A percentile compares a stretch with the other conserved stretches of the same genome.
These are phyloP conservation scores for Heteromurus nitidus DNA, from an alignment of 2,888 invertebrate genomes.

Conservation along the genomic window DNA sequence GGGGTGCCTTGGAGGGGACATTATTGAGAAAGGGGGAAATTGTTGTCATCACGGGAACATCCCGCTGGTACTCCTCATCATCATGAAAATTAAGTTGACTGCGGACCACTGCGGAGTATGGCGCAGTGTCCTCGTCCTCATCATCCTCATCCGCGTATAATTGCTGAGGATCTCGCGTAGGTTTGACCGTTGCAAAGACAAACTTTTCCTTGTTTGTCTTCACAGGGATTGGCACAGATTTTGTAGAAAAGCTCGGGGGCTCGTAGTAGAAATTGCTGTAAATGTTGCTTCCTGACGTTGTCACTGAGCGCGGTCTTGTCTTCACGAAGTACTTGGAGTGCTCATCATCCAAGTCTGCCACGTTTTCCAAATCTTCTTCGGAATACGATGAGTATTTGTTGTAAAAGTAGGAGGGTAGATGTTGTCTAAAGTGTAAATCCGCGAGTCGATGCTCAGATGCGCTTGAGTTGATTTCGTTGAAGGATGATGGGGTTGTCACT, in stretches of 20 bases:
- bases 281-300: conserved; percentile 47
- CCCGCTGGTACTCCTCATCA: conserved; percentile 28
- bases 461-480: conserved; percentile 57
- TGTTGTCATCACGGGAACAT: conserved; percentile 21
- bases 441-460: conserved; percentile 51
- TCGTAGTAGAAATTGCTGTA: conserved; percentile 67
- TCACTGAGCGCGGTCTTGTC: conserved; percentile 62
- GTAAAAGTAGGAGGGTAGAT: conserved; percentile 49
- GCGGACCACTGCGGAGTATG: not conserved
- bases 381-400: conserved; percentile 62
- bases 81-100: conserved; percentile 13
- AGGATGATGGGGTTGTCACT: conserved; percentile 53
- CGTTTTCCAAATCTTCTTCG: conserved; percentile 69
- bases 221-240: conserved; percentile 61
- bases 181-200: conserved; percentile 34
- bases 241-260: conserved; percentile 63
- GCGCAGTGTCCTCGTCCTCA: not conserved
- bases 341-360: conserved; percentile 69
- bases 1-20: conserved; percentile 23
- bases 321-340: conserved; percentile 70
- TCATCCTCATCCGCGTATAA: not conserved
- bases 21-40: conserved; percentile 31
- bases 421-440: conserved; percentile 39
- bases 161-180: conserved; percentile 17
- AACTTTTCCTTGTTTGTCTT: conserved; percentile 47